Conservation (phyloP, 2,888 invertebrate species). For the Acanthosepion esculentum region DNA sequence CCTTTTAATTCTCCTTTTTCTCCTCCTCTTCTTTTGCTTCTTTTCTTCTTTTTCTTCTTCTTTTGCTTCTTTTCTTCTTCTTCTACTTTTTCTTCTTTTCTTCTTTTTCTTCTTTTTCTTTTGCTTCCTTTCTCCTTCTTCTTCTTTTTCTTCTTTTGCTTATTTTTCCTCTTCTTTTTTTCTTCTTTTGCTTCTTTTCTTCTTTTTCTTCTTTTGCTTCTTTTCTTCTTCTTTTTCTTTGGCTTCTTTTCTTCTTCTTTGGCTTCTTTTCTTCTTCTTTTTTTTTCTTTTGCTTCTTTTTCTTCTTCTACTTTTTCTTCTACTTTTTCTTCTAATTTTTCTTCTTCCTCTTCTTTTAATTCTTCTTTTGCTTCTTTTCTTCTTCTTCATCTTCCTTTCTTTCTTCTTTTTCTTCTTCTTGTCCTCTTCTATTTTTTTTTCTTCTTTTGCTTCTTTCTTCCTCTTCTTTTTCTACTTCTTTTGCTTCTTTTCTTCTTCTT, state of each 20-base stretch:
- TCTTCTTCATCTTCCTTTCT: too few relatives aligned
- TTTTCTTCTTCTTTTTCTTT: too few relatives aligned
- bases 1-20: too few relatives aligned
- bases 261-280: too few relatives aligned
- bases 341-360: rapidly evolving
- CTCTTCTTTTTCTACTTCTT: too few relatives aligned
- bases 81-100: background rate
- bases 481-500: too few relatives aligned
- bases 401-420: too few relatives aligned
- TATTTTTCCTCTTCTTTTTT: too few relatives aligned
- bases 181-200: background rate
- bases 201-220: background rate
- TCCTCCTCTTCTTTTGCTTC: background rate
- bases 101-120: background rate
- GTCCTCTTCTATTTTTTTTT: background rate
- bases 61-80: rapidly evolving
- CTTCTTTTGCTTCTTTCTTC: too few relatives aligned
- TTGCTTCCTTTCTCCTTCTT: rapidly evolving
- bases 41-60: background rate
- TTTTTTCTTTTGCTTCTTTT: too few relatives aligned
- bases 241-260: too few relatives aligned
- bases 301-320: background rate
- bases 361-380: background rate
- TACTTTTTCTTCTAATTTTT: too few relatives aligned
- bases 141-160: background rate